These are phyloP conservation scores for Platichthys flesus DNA, from an alignment of 2,113 vertebrate genomes.

Conservation along the genomic window DNA sequence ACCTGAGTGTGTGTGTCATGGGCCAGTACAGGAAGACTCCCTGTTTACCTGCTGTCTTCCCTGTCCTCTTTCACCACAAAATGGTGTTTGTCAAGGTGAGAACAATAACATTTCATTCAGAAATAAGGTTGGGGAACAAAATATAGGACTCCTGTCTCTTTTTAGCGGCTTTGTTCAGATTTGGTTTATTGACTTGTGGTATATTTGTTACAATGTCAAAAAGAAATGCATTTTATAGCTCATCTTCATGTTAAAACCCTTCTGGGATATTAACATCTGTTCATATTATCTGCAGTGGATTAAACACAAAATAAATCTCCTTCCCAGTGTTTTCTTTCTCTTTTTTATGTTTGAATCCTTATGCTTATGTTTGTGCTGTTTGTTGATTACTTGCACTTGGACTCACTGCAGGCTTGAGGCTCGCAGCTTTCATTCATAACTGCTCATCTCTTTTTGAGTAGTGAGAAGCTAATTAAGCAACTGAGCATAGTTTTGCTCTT, in stretches of 20 bases:
- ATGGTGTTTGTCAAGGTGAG: slow-evolving; percentile 94
- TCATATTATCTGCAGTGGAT: neutral
- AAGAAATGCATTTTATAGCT: neutral
- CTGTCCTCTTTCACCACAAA: slow-evolving; percentile 87
- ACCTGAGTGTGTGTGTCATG: slow-evolving; percentile 90
- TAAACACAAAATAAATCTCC: slow-evolving; percentile 1
- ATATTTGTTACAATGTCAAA: neutral
- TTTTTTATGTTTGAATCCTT: neutral
- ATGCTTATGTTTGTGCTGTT: neutral
- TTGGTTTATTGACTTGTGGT: neutral
- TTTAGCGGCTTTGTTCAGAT: neutral
- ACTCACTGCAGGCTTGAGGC: neutral
- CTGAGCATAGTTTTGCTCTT: neutral
- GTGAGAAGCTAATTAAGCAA: slow-evolving; percentile 1
- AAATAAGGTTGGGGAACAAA: neutral
- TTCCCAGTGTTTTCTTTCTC: accelerated
- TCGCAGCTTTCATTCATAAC: neutral
- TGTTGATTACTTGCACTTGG: neutral
- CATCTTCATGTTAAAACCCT: neutral
- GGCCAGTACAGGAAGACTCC: slow-evolving; percentile 89
- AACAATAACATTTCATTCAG: neutral
- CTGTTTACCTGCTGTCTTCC: slow-evolving; percentile 86
- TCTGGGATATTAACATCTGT: neutral
- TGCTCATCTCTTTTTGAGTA: neutral
- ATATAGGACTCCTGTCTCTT: neutral